phyloP scores from a whole-genome alignment of 1,140 invertebrate species.

The Heliconius melpomene region DNA sequence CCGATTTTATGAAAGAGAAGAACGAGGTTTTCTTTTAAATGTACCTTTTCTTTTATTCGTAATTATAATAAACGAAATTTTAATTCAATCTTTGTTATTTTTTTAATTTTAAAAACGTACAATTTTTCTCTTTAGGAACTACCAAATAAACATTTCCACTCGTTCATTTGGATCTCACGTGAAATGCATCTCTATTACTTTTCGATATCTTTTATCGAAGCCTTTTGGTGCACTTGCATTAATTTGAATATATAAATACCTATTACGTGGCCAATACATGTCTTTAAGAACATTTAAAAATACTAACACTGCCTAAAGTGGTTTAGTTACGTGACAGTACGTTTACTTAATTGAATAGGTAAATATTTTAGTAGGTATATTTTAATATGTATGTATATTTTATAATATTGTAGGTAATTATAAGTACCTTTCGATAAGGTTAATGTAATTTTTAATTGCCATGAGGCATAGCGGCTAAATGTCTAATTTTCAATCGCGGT shows the following conservation, averaged over 20 bases:
- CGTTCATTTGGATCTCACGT: neutral
- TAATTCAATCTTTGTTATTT: no score
- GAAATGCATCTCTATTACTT: slow-evolving; percentile 1
- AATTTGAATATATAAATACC: neutral
- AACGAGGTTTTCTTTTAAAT: no score
- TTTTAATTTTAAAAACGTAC: no score
- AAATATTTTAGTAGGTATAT: neutral
- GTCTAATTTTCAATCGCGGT: no score
- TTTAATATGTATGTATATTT: no score
- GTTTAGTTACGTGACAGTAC: neutral
- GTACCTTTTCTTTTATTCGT: no score
- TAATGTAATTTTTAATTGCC: neutral
- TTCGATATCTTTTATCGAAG: neutral
- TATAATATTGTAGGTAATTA: neutral
- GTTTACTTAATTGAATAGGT: neutral
- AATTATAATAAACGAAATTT: no score
- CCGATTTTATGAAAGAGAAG: no score
- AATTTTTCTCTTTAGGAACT: no score
- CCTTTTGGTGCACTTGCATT: neutral
- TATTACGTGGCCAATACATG: neutral
- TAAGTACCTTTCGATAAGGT: neutral
- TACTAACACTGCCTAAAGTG: neutral
- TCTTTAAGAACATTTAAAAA: slow-evolving; percentile 4
- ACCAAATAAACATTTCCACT: neutral
- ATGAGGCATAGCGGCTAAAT: no score